phyloP scores from a whole-genome alignment of 2,888 invertebrate species.

The Osmoderma eremita region DNA sequence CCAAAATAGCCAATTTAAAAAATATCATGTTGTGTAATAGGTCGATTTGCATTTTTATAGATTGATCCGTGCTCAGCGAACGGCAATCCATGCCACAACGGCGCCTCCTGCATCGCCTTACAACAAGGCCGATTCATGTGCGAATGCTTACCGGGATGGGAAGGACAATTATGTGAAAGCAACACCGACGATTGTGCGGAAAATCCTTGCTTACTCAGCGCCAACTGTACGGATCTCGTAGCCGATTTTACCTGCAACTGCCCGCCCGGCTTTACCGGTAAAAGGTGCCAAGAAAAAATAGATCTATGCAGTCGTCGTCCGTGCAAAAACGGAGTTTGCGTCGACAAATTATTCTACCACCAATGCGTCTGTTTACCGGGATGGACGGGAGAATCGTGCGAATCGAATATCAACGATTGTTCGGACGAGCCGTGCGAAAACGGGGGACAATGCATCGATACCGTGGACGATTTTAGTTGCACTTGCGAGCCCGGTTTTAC shows the following conservation, averaged over 20 bases:
- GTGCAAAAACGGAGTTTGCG: conserved; percentile 93
- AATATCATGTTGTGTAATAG: no score
- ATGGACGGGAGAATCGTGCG: conserved; percentile 88
- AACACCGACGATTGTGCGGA: conserved; percentile 95
- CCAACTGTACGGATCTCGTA: conserved; percentile 93
- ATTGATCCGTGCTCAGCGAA: conserved; percentile 91
- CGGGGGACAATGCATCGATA: conserved; percentile 90
- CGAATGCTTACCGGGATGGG: conserved; percentile 97
- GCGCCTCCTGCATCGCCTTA: conserved; percentile 87
- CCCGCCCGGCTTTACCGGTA: conserved; percentile 94
- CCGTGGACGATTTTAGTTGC: conserved; percentile 85
- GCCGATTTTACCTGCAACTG: conserved; percentile 95
- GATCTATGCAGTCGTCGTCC: conserved; percentile 90
- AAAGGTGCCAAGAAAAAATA: conserved; percentile 94
- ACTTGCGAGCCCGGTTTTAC: conserved; percentile 94
- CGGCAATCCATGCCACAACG: conserved; percentile 91
- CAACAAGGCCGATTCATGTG: conserved; percentile 94
- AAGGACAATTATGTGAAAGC: conserved; percentile 93
- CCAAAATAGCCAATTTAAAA: no score
- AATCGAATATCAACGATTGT: conserved; percentile 93
- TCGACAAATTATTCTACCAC: conserved; percentile 86
- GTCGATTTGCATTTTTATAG: no score
- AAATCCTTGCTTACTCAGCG: conserved; percentile 87
- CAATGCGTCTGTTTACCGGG: conserved; percentile 93
- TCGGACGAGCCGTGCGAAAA: conserved; percentile 89